phyloP scores from a whole-genome alignment of 2,113 vertebrate genomes.

The Promerops cafer region DNA sequence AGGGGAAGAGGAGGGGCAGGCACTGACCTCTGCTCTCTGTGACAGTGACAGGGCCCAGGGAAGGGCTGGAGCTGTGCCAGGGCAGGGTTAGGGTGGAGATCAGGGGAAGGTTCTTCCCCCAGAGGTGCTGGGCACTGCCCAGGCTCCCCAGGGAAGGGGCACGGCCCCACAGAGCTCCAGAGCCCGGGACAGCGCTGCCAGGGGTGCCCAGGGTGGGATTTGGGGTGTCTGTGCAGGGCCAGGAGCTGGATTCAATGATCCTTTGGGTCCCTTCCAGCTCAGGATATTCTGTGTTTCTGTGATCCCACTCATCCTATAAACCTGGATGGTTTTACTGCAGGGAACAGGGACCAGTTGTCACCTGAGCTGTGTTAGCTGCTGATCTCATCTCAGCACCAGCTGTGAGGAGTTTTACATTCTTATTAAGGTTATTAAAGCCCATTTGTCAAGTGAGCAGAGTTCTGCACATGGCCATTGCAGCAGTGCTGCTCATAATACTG shows the following conservation, averaged over 20 bases:
- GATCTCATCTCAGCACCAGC: neutral
- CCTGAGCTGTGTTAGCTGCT: neutral
- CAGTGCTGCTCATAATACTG: neutral
- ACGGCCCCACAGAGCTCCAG: neutral
- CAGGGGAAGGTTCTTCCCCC: neutral
- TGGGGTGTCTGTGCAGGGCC: neutral
- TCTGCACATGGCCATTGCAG: neutral
- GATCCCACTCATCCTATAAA: neutral
- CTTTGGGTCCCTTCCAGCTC: neutral
- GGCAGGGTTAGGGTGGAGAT: rapidly evolving
- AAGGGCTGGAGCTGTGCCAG: rapidly evolving
- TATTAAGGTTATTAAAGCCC: neutral
- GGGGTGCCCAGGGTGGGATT: neutral
- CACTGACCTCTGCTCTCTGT: neutral
- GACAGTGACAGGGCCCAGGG: neutral
- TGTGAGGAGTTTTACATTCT: neutral
- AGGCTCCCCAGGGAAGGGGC: neutral
- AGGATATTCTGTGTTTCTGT: neutral
- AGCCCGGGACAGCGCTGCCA: rapidly evolving
- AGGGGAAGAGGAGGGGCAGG: neutral
- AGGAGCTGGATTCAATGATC: rapidly evolving
- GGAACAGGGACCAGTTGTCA: neutral
- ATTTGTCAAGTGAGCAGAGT: neutral
- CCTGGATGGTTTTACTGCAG: neutral
- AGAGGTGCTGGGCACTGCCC: neutral